Evolutionary conservation across 2,113 vertebrate species (phyloP).

Genomic region (Nothocercus julius): DNA sequence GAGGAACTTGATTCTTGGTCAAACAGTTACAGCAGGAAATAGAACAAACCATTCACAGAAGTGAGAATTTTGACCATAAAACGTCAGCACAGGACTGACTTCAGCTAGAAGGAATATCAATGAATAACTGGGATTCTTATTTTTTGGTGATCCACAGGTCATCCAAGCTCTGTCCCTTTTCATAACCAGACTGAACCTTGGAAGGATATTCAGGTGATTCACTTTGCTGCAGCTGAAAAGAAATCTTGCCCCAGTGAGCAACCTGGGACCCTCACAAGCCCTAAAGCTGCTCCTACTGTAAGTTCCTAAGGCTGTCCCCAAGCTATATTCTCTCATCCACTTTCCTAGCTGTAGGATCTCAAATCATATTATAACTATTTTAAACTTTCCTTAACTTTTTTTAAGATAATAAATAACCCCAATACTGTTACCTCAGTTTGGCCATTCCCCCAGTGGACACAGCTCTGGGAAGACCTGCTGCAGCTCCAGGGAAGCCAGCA

Average conservation of each 20-base stretch:
- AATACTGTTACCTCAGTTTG: accelerated
- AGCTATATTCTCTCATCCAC: not conserved
- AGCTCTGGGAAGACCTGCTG: not conserved
- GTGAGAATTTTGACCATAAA: not conserved
- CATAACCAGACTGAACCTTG: not conserved
- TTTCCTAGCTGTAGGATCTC: not conserved
- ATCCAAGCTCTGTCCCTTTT: not conserved
- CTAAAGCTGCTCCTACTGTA: not conserved
- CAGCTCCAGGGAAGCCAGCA: not conserved
- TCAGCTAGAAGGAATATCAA: not conserved
- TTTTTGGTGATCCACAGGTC: not conserved
- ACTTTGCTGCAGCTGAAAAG: not conserved
- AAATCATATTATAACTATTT: not conserved
- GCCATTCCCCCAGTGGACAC: not conserved
- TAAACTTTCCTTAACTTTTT: too few species aligned
- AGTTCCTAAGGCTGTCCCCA: accelerated
- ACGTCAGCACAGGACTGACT: not conserved
- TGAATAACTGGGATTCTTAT: not conserved
- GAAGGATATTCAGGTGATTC: not conserved
- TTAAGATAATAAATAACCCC: not conserved
- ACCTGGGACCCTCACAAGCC: not conserved
- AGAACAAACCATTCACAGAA: not conserved
- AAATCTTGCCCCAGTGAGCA: slow-evolving; percentile 21
- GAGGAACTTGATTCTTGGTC: accelerated
- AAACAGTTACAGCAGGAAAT: not conserved